Evolutionary conservation across 37 sponge, comb jelly and placozoan genomes (phyloP).

Genomic region (Crambe crambe): DNA sequence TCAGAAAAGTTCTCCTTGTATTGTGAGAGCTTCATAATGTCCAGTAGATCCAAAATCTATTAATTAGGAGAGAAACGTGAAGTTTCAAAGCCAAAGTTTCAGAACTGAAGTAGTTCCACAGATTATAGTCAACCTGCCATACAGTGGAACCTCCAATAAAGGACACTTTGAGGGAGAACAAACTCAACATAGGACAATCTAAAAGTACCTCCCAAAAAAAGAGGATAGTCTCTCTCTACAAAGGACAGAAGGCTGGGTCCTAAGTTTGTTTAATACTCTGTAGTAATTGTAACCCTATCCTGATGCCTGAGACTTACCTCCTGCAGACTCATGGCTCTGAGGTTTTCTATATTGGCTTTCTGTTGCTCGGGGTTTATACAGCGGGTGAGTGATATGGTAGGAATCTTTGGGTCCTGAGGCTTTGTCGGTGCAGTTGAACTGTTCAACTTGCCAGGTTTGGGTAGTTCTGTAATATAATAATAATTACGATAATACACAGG

Average conservation of each 20-base stretch:
- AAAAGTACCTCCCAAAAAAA: too few species aligned
- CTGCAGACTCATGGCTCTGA: background rate
- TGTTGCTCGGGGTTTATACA: background rate
- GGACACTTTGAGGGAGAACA: too few species aligned
- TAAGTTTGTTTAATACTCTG: too few species aligned
- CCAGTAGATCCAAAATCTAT: constrained; percentile 39
- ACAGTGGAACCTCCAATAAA: too few species aligned
- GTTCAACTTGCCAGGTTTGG: background rate
- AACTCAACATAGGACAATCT: too few species aligned
- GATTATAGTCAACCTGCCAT: background rate
- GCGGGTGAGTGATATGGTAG: background rate
- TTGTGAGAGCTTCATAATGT: constrained; percentile 37
- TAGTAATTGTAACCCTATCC: too few species aligned
- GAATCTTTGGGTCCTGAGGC: background rate
- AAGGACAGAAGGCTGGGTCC: too few species aligned
- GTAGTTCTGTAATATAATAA: background rate
- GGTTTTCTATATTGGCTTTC: background rate
- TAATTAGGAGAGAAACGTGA: constrained; percentile 5
- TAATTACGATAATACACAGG: background rate
- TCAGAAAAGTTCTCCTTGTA: constrained; percentile 33
- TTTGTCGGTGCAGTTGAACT: background rate
- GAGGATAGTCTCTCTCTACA: too few species aligned
- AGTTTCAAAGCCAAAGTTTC: background rate
- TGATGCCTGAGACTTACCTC: background rate
- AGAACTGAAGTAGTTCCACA: background rate